Base-by-base conservation (phyloP, 2,113 vertebrate species). In the Athene cunicularia region DNA sequence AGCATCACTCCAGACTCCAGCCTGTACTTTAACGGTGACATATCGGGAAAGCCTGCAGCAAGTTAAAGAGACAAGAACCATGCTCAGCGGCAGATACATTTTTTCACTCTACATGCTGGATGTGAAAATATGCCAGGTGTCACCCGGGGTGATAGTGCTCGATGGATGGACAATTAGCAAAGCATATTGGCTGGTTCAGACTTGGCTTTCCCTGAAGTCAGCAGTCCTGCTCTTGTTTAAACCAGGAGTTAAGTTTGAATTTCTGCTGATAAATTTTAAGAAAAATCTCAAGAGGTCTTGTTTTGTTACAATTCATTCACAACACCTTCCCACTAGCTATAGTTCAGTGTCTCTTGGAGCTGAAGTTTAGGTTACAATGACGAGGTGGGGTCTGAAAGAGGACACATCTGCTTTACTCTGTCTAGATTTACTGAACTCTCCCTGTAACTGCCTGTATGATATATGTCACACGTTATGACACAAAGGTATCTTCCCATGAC, bases 91-190 rank as follows among this genome's bases (percentile, higher is more conserved):
- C 66, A 88, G 53, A 9, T 21, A 45, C 0, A 0, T 37, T 71
- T 72, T 50, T 88, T 68, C 24, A 50, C 45, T 80, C 64, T 13
- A 8, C 16, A 1, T 2, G 5, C 19, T 53, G 22, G 52, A 58
- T 53, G 66, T 70, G 87, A 75, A 71, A 85, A 58, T 23, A 60
- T 2, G 22, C 27, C 0, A 0, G 23, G 19, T 62, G 45, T 24
- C 2, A 2, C 11, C 13, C 0, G 0, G 8, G 15, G 33, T 55
- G 47, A 13, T 3, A 4, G 39, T 14, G 55, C 62, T 35, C 12
- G 4, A 22, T 28, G 56, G 27, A 33, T 4, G 8, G 49, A 49
- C 63, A 71, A n/a, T 20, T 11, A 77, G 37, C 1, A 1, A 39
- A 80, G 62, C 12, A 12, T 6, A 39, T 16, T 0, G 0, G 8